Evolutionary conservation across 2,888 invertebrate genomes (phyloP).

Genomic region (Aspidiotus rigidus): DNA sequence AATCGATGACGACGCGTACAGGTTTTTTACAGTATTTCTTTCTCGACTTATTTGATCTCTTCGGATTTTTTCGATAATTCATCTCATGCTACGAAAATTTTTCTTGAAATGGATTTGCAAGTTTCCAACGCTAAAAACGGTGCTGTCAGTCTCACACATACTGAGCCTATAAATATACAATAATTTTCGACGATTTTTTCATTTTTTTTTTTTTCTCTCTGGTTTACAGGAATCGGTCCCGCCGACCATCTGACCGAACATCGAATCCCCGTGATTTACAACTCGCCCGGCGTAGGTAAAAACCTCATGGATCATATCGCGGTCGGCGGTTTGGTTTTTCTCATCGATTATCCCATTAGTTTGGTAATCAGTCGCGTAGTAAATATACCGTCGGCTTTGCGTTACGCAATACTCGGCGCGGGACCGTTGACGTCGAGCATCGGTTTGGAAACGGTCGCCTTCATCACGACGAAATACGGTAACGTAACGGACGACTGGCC

Average conservation of each 20-base stretch:
- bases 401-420: slow-evolving; percentile 76
- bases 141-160: too few relatives aligned
- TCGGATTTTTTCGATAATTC: too few relatives aligned
- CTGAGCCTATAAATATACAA: background rate
- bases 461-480: slow-evolving; percentile 79
- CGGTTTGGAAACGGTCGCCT: slow-evolving; percentile 78
- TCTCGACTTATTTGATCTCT: too few relatives aligned
- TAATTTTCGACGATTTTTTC: background rate
- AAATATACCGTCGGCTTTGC: slow-evolving; percentile 69
- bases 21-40: too few relatives aligned
- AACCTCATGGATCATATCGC: slow-evolving; percentile 87
- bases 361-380: slow-evolving; percentile 71
- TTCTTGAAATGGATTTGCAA: too few relatives aligned
- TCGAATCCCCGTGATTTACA: slow-evolving; percentile 61
- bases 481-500: slow-evolving; percentile 82
- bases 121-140: too few relatives aligned
- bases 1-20: too few relatives aligned
- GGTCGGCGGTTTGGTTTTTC: slow-evolving; percentile 70
- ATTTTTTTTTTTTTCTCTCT: background rate
- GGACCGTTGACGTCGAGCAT: slow-evolving; percentile 79
- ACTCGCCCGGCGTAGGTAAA: slow-evolving; percentile 73
- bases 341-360: slow-evolving; percentile 69
- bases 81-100: too few relatives aligned
- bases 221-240: slow-evolving; percentile 66
- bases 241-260: slow-evolving; percentile 60